Base-by-base conservation (phyloP, 2,797 vertebrate species). In the Champsocephalus gunnari region DNA sequence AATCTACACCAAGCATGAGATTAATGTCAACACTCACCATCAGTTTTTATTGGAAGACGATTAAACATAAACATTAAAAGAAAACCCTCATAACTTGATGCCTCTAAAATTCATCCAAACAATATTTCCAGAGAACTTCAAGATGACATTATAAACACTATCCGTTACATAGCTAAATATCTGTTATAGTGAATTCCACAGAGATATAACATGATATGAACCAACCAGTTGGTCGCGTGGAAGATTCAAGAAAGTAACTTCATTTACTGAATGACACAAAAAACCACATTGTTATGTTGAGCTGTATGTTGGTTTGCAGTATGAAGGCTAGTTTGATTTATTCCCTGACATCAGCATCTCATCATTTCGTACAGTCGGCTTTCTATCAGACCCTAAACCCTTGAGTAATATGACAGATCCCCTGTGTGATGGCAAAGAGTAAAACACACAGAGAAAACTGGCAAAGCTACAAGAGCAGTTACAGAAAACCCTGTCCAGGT, bases 231-330 rank as follows among this genome's bases (percentile, higher is more conserved):
- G 74, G 86, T 90, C 69, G 21, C 38, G 43, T 75, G 87, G 77
- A 90, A 73, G 79, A 81, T 87, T 91, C 76, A 82, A 81, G 80
- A 90, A 91, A 85, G 83, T 59, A 84, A 90, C 57, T 57, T 75
- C 59, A 81, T 77, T 58, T 72, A 86, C 64, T 66, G 63, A 41
- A 81, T 80, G 34, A 62, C 78, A 85, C 81, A 87, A 76, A 71
- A 73, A 86, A 82, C 88, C 71, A 82, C 76, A 75, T 54, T 56
- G 82, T 82, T 80, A 87, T 86, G 65, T 88, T 63, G 82, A 92
- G 89, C 77, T 89, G 85, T 93, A 94, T 87, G 91, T 87, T 88
- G 87, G 77, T 88, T 92, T 93, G 93, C 93, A 93, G 91, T 93
- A 90, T 89, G 91, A 92, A 88, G 88, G 86, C 90, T 90, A 82